Conservation (phyloP, 2,888 invertebrate species). For the Drosophila acutilabella region DNA sequence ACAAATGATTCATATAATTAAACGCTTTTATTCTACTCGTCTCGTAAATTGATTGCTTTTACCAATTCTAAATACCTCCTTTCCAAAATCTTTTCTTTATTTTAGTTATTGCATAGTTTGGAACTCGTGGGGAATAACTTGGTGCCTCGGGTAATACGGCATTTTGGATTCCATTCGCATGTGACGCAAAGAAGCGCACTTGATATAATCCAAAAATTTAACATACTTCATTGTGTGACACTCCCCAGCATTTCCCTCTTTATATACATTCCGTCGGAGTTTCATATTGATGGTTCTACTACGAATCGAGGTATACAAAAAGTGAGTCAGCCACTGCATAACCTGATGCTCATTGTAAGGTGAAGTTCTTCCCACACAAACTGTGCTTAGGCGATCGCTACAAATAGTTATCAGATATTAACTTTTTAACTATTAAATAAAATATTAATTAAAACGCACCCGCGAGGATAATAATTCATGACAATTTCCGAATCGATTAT, state of each 20-base stretch:
- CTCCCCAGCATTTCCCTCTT: background rate
- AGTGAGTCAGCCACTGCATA: background rate
- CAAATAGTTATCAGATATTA: background rate
- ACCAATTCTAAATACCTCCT: too few relatives aligned
- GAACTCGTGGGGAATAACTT: background rate
- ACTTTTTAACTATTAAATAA: background rate
- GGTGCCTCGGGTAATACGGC: slow-evolving; percentile 31
- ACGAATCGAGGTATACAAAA: background rate
- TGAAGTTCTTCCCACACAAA: slow-evolving; percentile 24
- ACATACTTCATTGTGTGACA: slow-evolving; percentile 15
- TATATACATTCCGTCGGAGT: background rate
- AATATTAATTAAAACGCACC: slow-evolving; percentile 9
- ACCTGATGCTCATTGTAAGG: slow-evolving; percentile 20
- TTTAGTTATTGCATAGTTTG: too few relatives aligned
- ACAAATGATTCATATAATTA: too few relatives aligned
- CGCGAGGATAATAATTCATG: slow-evolving; percentile 1
- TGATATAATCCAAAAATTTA: background rate
- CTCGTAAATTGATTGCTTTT: too few relatives aligned
- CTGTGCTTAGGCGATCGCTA: background rate
- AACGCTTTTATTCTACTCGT: too few relatives aligned
- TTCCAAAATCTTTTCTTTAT: too few relatives aligned
- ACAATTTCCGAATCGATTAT: rapidly evolving
- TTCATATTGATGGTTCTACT: background rate
- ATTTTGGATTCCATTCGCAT: slow-evolving; percentile 34
- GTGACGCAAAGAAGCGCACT: slow-evolving; percentile 23